phyloP scores from a whole-genome alignment of 2,113 vertebrate species.

The Gasterosteus aculeatus region DNA sequence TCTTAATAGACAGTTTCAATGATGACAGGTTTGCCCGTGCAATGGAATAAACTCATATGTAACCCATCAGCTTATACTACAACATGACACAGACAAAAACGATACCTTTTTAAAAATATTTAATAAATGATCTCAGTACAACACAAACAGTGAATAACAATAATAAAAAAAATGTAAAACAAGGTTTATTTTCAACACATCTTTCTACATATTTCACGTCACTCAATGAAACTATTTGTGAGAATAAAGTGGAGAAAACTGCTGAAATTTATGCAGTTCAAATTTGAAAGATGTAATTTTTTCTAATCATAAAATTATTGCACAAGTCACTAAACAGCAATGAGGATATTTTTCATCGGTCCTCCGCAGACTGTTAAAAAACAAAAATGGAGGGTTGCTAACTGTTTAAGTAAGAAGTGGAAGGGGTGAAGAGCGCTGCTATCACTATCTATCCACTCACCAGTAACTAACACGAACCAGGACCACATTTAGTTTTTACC shows the following conservation, averaged over 20 bases:
- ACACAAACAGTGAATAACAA: constrained; percentile 44
- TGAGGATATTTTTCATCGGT: constrained; percentile 4
- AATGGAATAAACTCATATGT: neutral
- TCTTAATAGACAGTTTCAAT: neutral
- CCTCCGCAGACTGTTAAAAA: neutral
- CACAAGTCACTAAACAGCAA: constrained; percentile 30
- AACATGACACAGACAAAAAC: neutral
- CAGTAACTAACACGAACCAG: constrained; percentile 2
- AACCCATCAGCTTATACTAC: neutral
- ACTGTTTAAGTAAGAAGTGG: neutral
- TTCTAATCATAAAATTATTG: constrained; percentile 41
- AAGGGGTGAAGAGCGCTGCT: neutral
- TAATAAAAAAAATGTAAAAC: constrained; percentile 33
- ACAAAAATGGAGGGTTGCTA: neutral
- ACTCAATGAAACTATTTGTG: constrained; percentile 30
- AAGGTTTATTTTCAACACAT: constrained; percentile 31
- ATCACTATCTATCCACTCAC: neutral
- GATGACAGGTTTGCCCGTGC: constrained; percentile 9
- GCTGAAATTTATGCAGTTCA: constrained; percentile 22
- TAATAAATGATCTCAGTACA: constrained; percentile 50
- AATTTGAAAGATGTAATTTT: neutral
- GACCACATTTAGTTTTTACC: neutral
- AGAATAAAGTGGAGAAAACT: constrained; percentile 21
- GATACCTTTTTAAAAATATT: constrained; percentile 22
- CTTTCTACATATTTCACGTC: constrained; percentile 57